Percentiles rank a stretch among this genome's conserved stretches.
These are phyloP conservation scores for Calonectris borealis DNA, from an alignment of 2,113 vertebrate species.

Conservation along the genomic window DNA sequence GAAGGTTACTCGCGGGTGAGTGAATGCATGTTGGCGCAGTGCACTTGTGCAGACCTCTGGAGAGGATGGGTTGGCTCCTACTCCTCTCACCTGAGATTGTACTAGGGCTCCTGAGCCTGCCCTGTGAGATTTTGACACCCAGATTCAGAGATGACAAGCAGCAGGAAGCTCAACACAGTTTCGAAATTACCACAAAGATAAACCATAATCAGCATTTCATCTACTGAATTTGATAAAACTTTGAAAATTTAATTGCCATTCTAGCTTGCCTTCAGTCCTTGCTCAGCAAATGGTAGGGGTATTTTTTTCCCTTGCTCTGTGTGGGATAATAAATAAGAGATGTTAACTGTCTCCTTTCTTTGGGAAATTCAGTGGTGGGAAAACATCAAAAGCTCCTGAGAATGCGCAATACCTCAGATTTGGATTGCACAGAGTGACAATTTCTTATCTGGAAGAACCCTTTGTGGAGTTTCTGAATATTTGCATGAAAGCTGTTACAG, in stretches of 20 bases:
- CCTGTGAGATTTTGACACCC: background rate
- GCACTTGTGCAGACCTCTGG: background rate
- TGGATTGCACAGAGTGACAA: background rate
- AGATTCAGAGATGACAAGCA: background rate
- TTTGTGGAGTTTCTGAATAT: background rate
- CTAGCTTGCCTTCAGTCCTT: background rate
- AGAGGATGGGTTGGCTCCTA: background rate
- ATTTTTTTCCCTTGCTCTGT: background rate
- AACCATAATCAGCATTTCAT: background rate
- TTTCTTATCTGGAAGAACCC: background rate
- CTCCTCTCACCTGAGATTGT: background rate
- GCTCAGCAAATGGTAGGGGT: background rate
- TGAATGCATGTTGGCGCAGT: background rate
- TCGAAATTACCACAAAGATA: background rate
- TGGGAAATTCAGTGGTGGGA: background rate
- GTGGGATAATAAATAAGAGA: background rate
- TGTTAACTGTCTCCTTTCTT: background rate
- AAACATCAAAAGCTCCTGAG: background rate
- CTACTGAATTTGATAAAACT: background rate
- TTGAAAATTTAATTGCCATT: background rate
- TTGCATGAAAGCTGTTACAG: background rate
- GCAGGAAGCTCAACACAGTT: background rate
- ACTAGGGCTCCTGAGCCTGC: background rate
- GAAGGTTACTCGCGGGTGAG: background rate
- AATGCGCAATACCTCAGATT: background rate